Evolutionary conservation across 2,113 vertebrate species (phyloP).

Genomic region (Rhineura floridana): DNA sequence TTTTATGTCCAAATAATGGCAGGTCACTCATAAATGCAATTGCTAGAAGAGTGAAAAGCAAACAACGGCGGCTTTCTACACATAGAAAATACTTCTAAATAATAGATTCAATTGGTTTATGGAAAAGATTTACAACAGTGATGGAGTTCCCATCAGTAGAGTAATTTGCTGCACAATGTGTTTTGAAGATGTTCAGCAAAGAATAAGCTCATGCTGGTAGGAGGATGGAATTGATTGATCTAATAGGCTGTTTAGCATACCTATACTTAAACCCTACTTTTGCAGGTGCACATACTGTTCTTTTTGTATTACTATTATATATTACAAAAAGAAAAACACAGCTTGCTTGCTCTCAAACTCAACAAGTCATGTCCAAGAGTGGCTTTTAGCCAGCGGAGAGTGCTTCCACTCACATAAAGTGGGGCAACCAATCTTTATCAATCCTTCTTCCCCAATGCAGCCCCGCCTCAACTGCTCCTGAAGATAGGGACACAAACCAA

Average conservation of each 20-base stretch:
- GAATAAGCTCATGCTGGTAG: not conserved
- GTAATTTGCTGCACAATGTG: not conserved
- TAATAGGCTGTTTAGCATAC: constrained; percentile 9
- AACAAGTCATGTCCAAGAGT: not conserved
- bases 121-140: constrained; percentile 9
- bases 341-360: constrained; percentile 16
- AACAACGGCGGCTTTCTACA: not conserved
- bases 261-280: constrained; percentile 26
- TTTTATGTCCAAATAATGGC: not conserved
- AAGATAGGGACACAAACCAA: too few species aligned
- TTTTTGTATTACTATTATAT: constrained; percentile 16
- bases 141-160: not conserved
- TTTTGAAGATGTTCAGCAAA: constrained; percentile 1
- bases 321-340: not conserved
- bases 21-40: not conserved
- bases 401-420: too few species aligned
- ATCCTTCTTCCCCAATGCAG: too few species aligned
- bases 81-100: not conserved
- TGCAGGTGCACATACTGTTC: constrained; percentile 20
- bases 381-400: too few species aligned
- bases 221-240: not conserved
- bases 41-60: not conserved
- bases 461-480: too few species aligned
- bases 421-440: too few species aligned
- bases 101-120: not conserved